These are phyloP conservation scores for Argyrosomus japonicus DNA, from an alignment of 2,113 vertebrate genomes.

Conservation along the genomic window DNA sequence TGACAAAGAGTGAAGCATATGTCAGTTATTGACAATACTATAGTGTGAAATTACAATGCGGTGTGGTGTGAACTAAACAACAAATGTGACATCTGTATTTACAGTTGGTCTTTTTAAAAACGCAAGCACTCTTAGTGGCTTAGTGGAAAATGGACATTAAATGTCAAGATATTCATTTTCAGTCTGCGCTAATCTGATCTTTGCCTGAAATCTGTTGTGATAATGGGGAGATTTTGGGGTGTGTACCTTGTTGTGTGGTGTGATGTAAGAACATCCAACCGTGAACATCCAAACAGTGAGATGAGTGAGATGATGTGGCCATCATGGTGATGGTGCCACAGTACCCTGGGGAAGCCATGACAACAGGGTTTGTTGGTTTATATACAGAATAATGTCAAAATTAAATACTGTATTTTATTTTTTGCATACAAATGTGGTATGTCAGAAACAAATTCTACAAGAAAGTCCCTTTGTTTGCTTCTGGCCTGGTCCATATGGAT, in stretches of 20 bases:
- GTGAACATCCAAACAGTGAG: neutral
- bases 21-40: neutral
- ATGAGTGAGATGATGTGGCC: neutral
- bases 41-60: neutral
- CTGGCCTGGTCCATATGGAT: conserved; percentile 33
- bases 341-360: neutral
- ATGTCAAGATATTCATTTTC: neutral
- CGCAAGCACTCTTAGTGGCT: too few species aligned
- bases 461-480: conserved; percentile 27
- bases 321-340: neutral
- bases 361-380: neutral
- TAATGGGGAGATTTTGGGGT: neutral
- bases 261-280: neutral
- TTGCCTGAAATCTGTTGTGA: neutral
- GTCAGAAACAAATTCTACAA: neutral
- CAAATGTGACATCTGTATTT: conserved; percentile 8
- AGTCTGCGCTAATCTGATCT: neutral
- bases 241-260: neutral
- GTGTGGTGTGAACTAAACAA: conserved; percentile 4
- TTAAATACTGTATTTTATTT: neutral
- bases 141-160: neutral
- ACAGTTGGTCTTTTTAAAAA: neutral
- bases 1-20: neutral
- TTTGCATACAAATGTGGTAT: conserved; percentile 1
- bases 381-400: neutral